A percentile compares a stretch with the other conserved stretches of the same genome.
phyloP scores from a whole-genome alignment of 2,113 vertebrate species.

The Rana temporaria region DNA sequence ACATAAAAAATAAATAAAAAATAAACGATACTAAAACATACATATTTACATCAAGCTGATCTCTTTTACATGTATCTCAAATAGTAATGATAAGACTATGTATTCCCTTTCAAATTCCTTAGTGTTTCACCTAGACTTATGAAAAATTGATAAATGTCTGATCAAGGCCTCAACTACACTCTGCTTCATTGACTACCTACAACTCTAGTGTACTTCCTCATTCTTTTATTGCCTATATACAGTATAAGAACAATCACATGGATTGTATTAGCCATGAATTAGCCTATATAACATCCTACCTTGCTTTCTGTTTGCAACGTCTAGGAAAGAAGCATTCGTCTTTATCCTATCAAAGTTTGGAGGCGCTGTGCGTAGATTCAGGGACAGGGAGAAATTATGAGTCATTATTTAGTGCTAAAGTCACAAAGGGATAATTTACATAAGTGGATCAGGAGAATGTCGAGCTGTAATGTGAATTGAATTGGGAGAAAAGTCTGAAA shows the following conservation, averaged over 20 bases:
- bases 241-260: neutral
- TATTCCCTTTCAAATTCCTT: too few relatives aligned
- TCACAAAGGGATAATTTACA: neutral
- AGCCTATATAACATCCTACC: slow-evolving; percentile 80
- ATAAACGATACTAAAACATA: too few relatives aligned
- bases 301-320: slow-evolving; percentile 99
- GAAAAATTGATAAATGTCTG: too few relatives aligned
- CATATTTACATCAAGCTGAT: too few relatives aligned
- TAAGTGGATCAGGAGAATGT: neutral
- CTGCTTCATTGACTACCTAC: too few relatives aligned
- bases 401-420: slow-evolving; percentile 86
- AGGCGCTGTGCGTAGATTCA: slow-evolving; percentile 89
- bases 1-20: too few relatives aligned
- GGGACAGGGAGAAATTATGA: slow-evolving; percentile 92
- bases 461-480: neutral
- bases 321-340: slow-evolving; percentile 98
- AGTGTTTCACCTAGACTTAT: too few relatives aligned
- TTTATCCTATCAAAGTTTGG: slow-evolving; percentile 88
- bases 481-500: neutral
- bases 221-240: too few relatives aligned
- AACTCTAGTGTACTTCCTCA: too few relatives aligned
- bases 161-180: too few relatives aligned
- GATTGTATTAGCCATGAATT: neutral
- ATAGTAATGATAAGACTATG: too few relatives aligned
- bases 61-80: too few relatives aligned